These are phyloP conservation scores for Camponotus floridanus DNA, from an alignment of 1,140 invertebrate genomes.

Conservation along the genomic window DNA sequence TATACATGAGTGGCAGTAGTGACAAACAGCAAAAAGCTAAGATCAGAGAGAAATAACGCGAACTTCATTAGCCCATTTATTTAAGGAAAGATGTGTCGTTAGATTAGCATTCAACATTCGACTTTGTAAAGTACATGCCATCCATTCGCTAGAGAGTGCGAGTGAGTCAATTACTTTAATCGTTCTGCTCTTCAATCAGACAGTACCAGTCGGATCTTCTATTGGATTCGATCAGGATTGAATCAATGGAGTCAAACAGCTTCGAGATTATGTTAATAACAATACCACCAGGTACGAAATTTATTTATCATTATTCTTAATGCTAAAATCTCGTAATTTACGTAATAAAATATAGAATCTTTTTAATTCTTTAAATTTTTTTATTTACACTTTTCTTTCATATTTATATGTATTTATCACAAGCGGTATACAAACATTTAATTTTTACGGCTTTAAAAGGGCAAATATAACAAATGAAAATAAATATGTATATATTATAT, in stretches of 20 bases:
- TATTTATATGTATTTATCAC: background rate
- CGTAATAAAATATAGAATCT: background rate
- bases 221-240: too few species aligned
- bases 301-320: background rate
- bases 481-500: background rate
- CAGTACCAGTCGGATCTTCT: too few species aligned
- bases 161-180: background rate
- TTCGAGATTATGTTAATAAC: background rate
- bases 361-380: background rate
- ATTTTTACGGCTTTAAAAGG: background rate
- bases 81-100: background rate
- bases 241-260: background rate
- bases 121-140: background rate
- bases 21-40: background rate
- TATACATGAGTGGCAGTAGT: background rate
- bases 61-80: background rate
- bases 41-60: background rate
- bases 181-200: too few species aligned
- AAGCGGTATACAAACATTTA: background rate
- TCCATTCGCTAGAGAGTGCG: background rate
- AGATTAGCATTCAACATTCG: background rate
- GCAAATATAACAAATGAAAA: background rate
- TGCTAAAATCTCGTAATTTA: background rate
- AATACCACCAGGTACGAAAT: background rate
- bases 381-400: background rate